Evolutionary conservation across 1,140 invertebrate genomes (phyloP).

Genomic region (Hyles vespertilio): DNA sequence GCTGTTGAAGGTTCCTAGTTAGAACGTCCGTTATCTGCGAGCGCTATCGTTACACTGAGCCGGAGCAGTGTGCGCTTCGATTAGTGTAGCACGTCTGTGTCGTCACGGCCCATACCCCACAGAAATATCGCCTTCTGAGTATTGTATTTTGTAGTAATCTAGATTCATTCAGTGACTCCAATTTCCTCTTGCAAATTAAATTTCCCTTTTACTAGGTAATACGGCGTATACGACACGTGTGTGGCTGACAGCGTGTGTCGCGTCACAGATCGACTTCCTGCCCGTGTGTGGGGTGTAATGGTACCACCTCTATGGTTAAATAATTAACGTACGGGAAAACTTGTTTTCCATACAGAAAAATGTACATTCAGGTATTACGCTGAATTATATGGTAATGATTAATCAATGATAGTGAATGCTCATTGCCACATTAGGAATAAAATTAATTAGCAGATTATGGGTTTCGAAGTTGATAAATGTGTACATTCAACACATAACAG

Average conservation of each 20-base stretch:
- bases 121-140: slow-evolving; percentile 54
- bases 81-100: slow-evolving; percentile 29
- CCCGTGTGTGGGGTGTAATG: no score
- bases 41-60: slow-evolving; percentile 60
- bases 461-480: background rate
- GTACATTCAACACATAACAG: background rate
- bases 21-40: slow-evolving; percentile 43
- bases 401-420: no score
- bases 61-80: slow-evolving; percentile 36
- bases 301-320: no score
- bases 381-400: no score
- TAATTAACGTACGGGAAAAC: no score
- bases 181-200: slow-evolving; percentile 23
- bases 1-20: slow-evolving; percentile 12
- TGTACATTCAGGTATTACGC: no score
- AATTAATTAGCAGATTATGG: slow-evolving; percentile 3
- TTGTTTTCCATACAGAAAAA: no score
- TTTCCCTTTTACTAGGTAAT: no score
- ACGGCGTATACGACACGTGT: no score
- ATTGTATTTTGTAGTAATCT: slow-evolving; percentile 35
- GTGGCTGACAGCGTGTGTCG: no score
- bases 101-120: slow-evolving; percentile 33
- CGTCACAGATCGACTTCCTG: no score
- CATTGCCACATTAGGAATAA: no score
- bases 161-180: slow-evolving; percentile 19